Evolutionary conservation across 23 tunicate species (phyloP).

Genomic region (Ascidia mentula): DNA sequence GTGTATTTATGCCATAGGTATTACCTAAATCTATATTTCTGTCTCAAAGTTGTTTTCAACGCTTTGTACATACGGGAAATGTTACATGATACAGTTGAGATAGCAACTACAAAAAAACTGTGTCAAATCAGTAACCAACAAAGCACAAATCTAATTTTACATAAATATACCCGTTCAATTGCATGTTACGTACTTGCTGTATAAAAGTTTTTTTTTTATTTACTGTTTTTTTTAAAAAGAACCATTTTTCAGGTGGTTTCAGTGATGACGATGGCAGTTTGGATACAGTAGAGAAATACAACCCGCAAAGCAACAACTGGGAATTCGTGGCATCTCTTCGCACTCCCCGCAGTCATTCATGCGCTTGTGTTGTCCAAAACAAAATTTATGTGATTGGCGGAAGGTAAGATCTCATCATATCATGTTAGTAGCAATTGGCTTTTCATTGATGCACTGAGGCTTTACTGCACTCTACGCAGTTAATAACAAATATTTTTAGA

Average conservation of each 20-base stretch:
- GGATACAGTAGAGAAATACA: not conserved
- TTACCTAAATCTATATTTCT: too few relatives aligned
- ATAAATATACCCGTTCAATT: too few relatives aligned
- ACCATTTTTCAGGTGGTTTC: not conserved
- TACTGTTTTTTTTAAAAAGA: too few relatives aligned
- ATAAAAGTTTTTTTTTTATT: too few relatives aligned
- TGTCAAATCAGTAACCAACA: too few relatives aligned
- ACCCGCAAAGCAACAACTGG: not conserved
- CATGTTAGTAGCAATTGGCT: not conserved
- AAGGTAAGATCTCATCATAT: not conserved
- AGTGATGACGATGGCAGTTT: not conserved
- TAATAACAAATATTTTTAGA: not conserved
- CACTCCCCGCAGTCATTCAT: not conserved
- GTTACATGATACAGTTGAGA: too few relatives aligned
- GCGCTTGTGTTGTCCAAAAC: not conserved
- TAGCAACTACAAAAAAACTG: too few relatives aligned
- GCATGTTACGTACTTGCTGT: too few relatives aligned
- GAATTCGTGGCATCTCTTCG: not conserved
- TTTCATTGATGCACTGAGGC: not conserved
- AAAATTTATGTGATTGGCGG: not conserved
- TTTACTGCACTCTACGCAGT: not conserved
- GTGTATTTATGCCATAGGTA: not conserved
- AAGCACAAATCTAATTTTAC: too few relatives aligned
- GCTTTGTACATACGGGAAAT: too few relatives aligned
- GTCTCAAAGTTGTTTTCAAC: too few relatives aligned